Base-by-base conservation (phyloP, 1,140 invertebrate genomes). In the Monochamus saltuarius region DNA sequence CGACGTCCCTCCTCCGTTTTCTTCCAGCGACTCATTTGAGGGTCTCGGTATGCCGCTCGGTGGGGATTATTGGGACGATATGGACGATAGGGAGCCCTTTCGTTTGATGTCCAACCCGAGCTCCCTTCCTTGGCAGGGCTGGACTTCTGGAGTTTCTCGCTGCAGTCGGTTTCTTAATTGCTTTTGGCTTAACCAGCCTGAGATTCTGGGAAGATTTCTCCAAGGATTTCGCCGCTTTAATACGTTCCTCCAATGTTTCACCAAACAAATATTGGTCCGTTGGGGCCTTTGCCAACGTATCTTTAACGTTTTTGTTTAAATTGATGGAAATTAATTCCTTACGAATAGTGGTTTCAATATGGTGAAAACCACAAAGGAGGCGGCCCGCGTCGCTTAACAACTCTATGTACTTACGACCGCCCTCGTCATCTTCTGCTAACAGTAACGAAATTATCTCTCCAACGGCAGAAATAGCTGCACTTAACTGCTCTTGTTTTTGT, bases 181-280 rank as follows among this genome's bases (percentile, higher is more conserved):
- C 56, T 57, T 51, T 14, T n/a, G 19, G 6, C 17, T 17, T 47
- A 19, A 37, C 11, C 7, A 2, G 1, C 19, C 29, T 58, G 1
- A 62, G 37, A 16, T 58, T 14, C 35, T 34, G 34, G 13, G 37
- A 7, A 3, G 54, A 58, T 37, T 29, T 22, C 36, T 56, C 38
- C 2, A 62, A 19, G 7, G 4, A 7, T 14, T 58, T 62, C 43
- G 60, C 42, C 14, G 43, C 19, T 35, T 62, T 62, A 13, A 62
- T 16, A 9, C 60, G 7, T 13, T 62, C 45, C 1, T 22, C 38
- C 34, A 62, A 37, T 10, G 58, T 57, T 13, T 47, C 37, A 17
- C 60, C 60, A 22, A 62, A 62, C 10, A 62, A 46, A 29, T 39
- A 62, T 10, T 36, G 40, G 14, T 62, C 55, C 7, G 39, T 1